Percentiles rank a stretch among this genome's conserved stretches.
Conservation (phyloP, 2,113 vertebrate genomes). For the Cyanoramphus novaezelandiae region DNA sequence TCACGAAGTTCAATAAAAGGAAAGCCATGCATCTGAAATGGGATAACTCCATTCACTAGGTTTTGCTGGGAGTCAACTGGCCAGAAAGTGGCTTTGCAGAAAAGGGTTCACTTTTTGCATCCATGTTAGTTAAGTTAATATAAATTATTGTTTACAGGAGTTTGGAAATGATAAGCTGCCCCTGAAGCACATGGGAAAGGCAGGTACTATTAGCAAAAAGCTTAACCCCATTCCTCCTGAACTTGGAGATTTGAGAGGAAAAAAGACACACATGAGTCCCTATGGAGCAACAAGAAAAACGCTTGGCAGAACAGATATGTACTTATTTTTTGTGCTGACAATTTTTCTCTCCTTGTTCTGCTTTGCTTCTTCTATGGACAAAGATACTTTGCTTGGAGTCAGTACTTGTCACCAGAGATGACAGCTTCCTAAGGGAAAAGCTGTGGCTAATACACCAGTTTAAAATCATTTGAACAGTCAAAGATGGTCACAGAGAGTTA, state of each 20-base stretch:
- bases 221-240: neutral
- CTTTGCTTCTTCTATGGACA: neutral
- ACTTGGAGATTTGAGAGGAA: neutral
- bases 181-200: neutral
- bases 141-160: neutral
- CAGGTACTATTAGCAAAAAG: neutral
- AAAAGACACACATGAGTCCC: fast-evolving
- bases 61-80: fast-evolving
- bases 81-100: neutral
- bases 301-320: neutral
- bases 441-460: neutral
- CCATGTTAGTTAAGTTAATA: neutral
- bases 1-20: neutral
- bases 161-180: neutral
- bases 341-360: neutral
- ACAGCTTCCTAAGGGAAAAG: neutral
- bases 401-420: neutral
- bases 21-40: neutral
- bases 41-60: neutral
- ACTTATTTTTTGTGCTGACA: neutral
- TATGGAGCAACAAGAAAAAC: neutral
- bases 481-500: neutral
- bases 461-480: neutral
- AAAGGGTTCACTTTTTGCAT: neutral
- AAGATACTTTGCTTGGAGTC: neutral